Base-by-base conservation (phyloP, 2,797 vertebrate species). In the Chaetodon trifasciatus region DNA sequence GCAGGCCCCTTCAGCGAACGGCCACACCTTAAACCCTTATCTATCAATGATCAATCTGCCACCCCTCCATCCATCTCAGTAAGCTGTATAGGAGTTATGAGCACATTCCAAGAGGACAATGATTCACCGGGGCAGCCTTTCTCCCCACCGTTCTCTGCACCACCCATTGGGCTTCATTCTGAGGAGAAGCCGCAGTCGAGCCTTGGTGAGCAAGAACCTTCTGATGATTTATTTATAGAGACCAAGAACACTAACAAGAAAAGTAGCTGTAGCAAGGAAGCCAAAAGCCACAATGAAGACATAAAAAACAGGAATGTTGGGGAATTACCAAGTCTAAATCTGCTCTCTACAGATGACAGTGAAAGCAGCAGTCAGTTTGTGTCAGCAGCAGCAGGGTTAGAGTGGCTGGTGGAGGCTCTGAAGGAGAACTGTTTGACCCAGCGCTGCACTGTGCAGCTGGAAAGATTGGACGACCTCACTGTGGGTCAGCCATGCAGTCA, bases 341-440 rank as follows among this genome's bases (percentile, higher is more conserved):
- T 53, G 1, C 53, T 78, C 37, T 76, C 74, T 23, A n/a, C 55
- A 21, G 70, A 56, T 6, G 32, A 84, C 72, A 46, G 76, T 49
- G 76, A 82, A 35, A 58, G 46, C 66, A 82, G 77, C 76, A 76
- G 76, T 66, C 10, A 11, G 19, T 91, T 89, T 69, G 77, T 86
- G 60, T 91, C 92, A 0, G 83, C 88, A 17, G 39, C 61, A 16
- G 87, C 71, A 67, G 84, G 71, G 52, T 50, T 89, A 9, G 84
- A 91, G 37, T 89, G 85, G 87, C 57, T 92, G 17, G 60, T 62
- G 0, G 82, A 94, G 35, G 65, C 62, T 69, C 67, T 95, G 53
- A 95, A 93, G 70, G 68, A 91, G 47, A 83, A 79, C 61, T 93
- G 92, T 83, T 78, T 92, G 84, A 83, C 75, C 3, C 21, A 63